Conservation (phyloP, 92 coral and sea anemone species). For the Epizoanthus illoricatus region DNA sequence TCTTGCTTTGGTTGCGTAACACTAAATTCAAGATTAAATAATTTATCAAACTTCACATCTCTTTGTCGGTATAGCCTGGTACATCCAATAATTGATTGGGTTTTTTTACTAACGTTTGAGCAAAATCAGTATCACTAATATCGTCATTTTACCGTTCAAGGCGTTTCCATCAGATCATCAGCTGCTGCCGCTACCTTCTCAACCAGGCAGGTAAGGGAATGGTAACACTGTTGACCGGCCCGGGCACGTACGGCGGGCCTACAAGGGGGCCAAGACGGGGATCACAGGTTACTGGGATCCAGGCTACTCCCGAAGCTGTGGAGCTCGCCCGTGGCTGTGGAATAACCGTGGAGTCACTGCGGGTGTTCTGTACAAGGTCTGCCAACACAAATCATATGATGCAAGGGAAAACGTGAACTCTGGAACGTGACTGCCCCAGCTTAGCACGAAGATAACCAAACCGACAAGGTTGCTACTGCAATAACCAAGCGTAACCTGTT, state of each 20-base stretch:
- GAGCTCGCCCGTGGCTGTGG: constrained; percentile 93
- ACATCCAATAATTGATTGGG: too few species aligned
- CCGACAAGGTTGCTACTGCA: constrained; percentile 3
- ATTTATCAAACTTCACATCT: background rate
- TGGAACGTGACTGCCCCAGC: constrained; percentile 4
- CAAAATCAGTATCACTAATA: too few species aligned
- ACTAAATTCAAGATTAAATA: too few species aligned
- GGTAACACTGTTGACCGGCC: constrained; percentile 90
- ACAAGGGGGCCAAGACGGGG: constrained; percentile 80
- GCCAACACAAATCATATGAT: constrained; percentile 45
- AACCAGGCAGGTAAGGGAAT: constrained; percentile 86
- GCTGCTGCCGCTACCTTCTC: constrained; percentile 88
- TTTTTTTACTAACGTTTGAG: too few species aligned
- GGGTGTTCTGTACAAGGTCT: constrained; percentile 86
- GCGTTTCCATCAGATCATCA: constrained; percentile 94
- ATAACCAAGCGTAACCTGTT: constrained; percentile 11
- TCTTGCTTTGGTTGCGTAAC: background rate
- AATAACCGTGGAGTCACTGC: constrained; percentile 85
- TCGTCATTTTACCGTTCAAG: constrained; percentile 40
- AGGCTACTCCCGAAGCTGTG: constrained; percentile 88
- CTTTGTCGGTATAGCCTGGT: background rate
- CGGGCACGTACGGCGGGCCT: constrained; percentile 57
- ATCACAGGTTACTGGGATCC: constrained; percentile 76
- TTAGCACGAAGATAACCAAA: constrained; percentile 28
- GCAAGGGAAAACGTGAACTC: constrained; percentile 42